Percentiles rank a stretch among this genome's conserved stretches.
Conservation (phyloP, 2,113 vertebrate species). For the Muntiacus muntjak region DNA sequence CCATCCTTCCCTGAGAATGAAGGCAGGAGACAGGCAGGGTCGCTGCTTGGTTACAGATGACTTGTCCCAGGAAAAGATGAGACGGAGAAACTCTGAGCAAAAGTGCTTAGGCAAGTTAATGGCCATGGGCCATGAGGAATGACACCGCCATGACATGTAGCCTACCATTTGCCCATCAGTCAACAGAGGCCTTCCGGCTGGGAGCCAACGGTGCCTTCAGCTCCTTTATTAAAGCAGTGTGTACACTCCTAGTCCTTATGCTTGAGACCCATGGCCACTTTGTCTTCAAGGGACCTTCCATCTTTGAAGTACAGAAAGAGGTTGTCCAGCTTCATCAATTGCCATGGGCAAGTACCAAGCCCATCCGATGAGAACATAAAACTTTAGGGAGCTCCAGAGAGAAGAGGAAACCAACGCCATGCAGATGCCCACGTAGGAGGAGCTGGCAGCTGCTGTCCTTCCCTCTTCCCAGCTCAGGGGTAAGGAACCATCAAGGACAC, state of each 20-base stretch:
- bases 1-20: not conserved
- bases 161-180: not conserved
- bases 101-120: not conserved
- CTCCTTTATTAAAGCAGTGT: not conserved
- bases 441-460: accelerated
- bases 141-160: not conserved
- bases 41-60: not conserved
- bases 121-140: not conserved
- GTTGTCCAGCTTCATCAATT: not conserved
- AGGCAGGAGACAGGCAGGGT: not conserved
- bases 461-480: not conserved
- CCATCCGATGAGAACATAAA: not conserved
- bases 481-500: not conserved
- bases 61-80: not conserved
- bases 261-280: not conserved
- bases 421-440: not conserved
- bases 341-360: not conserved
- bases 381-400: not conserved
- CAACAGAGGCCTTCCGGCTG: not conserved
- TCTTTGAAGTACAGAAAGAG: not conserved
- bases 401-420: accelerated
- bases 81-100: not conserved
- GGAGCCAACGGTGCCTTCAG: not conserved
- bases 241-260: not conserved
- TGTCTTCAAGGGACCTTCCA: not conserved